A percentile compares a stretch with the other conserved stretches of the same genome.
phyloP scores from a whole-genome alignment of 2,888 invertebrate genomes.

The Stenodera caucasica region DNA sequence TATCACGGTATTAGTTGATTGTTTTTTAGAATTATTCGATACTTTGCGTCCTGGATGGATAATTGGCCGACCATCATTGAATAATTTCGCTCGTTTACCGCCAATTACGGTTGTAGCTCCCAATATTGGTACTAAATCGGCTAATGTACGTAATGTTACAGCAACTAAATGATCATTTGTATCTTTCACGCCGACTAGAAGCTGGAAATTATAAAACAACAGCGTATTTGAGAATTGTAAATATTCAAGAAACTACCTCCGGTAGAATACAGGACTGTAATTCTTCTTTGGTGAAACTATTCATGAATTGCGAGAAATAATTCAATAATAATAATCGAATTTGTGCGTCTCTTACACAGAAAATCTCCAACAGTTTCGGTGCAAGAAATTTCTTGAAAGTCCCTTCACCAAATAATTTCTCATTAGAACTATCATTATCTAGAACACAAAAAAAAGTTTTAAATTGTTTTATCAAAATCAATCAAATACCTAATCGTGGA shows the following conservation, averaged over 20 bases:
- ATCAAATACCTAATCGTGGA: slow-evolving; percentile 70
- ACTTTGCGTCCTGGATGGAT: slow-evolving; percentile 31
- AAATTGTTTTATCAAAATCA: slow-evolving; percentile 6
- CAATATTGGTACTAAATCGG: slow-evolving; percentile 80
- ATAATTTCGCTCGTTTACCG: slow-evolving; percentile 76
- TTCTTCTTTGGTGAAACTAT: slow-evolving; percentile 74
- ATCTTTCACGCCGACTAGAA: slow-evolving; percentile 85
- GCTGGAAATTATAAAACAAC: slow-evolving; percentile 56
- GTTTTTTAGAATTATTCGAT: slow-evolving; percentile 26
- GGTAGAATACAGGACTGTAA: slow-evolving; percentile 78
- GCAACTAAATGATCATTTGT: slow-evolving; percentile 81
- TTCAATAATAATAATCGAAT: slow-evolving; percentile 76
- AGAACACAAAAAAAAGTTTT: slow-evolving; percentile 25
- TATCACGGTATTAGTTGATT: background rate
- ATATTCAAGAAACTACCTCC: slow-evolving; percentile 62
- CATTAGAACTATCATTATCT: slow-evolving; percentile 41
- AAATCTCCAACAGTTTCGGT: slow-evolving; percentile 77
- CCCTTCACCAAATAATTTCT: slow-evolving; percentile 67
- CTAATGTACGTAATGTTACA: slow-evolving; percentile 77
- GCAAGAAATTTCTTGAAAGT: slow-evolving; percentile 75
- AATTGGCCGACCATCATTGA: slow-evolving; percentile 82
- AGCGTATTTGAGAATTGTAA: too few relatives aligned
- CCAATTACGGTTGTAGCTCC: slow-evolving; percentile 87
- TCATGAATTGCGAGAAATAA: slow-evolving; percentile 76
- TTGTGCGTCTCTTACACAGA: slow-evolving; percentile 83